These are phyloP conservation scores for Ictidomys tridecemlineatus DNA, from an alignment of 2,113 vertebrate species.

Conservation along the genomic window DNA sequence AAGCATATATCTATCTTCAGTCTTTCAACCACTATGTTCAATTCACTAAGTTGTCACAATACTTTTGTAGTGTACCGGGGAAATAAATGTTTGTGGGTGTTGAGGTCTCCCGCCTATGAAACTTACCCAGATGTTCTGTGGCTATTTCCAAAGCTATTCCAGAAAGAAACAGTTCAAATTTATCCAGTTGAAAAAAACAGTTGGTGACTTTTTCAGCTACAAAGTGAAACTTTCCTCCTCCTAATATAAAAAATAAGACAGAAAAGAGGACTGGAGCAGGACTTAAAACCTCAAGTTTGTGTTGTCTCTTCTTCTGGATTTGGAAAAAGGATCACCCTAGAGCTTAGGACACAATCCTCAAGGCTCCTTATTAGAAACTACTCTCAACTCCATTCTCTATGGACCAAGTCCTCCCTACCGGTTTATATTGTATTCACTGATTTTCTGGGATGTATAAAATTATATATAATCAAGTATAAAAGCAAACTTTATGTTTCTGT, in stretches of 20 bases:
- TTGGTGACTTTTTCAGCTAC: neutral
- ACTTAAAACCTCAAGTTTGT: slow-evolving; percentile 47
- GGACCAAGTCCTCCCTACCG: slow-evolving; percentile 9
- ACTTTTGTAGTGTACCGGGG: neutral
- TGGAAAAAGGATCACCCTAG: slow-evolving; percentile 53
- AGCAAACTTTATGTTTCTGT: neutral
- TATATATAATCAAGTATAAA: neutral
- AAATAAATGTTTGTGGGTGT: slow-evolving; percentile 3
- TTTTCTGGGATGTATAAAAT: neutral
- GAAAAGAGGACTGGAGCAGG: neutral
- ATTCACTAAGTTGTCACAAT: slow-evolving; percentile 12
- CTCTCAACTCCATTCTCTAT: neutral
- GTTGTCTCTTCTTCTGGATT: slow-evolving; percentile 30
- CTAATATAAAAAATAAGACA: neutral
- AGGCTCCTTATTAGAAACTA: slow-evolving; percentile 43
- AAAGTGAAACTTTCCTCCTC: neutral
- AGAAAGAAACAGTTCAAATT: slow-evolving; percentile 2
- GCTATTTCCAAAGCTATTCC: slow-evolving; percentile 28
- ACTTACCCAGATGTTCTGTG: slow-evolving; percentile 49
- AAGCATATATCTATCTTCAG: neutral
- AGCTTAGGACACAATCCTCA: slow-evolving; percentile 46
- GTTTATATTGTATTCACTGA: slow-evolving; percentile 29
- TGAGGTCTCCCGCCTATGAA: neutral
- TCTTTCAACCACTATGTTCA: neutral
- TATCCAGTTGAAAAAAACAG: neutral